A percentile compares a stretch with the other conserved stretches of the same genome.
Conservation (phyloP, 2,888 invertebrate species). For the Macropis europaea region DNA sequence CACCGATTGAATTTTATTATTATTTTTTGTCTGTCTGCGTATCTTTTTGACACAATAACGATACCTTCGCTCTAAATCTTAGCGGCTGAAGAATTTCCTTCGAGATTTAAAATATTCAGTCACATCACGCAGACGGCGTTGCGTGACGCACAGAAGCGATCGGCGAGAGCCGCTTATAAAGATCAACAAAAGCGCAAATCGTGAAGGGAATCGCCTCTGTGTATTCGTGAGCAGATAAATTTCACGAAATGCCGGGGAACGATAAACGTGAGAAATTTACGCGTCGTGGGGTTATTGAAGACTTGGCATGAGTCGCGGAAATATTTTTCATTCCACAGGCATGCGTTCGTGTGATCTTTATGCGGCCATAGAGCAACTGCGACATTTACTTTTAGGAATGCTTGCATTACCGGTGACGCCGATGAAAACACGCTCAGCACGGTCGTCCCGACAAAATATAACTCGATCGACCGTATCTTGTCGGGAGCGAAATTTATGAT, state of each 20-base stretch:
- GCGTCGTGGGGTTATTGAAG: constrained; percentile 42
- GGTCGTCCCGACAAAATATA: constrained; percentile 10
- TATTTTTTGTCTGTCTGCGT: too few relatives aligned
- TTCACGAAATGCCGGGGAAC: constrained; percentile 25
- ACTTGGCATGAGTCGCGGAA: constrained; percentile 51
- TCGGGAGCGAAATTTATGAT: constrained; percentile 19
- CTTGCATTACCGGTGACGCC: constrained; percentile 36
- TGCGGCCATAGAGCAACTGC: constrained; percentile 33
- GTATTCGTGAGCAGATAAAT: constrained; percentile 34
- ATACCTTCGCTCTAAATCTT: constrained; percentile 2
- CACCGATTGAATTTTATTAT: too few relatives aligned
- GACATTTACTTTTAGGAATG: constrained; percentile 56
- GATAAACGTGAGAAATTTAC: constrained; percentile 55
- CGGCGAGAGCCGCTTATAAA: constrained; percentile 6
- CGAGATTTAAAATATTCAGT: constrained; percentile 21
- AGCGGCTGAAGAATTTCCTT: constrained; percentile 18
- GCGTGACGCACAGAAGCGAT: constrained; percentile 11
- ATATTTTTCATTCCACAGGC: constrained; percentile 50
- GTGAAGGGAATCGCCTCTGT: constrained; percentile 16
- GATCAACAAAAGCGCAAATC: constrained; percentile 17
- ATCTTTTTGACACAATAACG: constrained; percentile 20
- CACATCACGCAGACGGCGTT: constrained; percentile 22
- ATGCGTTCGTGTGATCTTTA: constrained; percentile 53
- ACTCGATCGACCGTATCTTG: constrained; percentile 8
- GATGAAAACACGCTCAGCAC: constrained; percentile 30